Base-by-base conservation (phyloP, 2,888 invertebrate genomes). In the Drosophila ezoana region DNA sequence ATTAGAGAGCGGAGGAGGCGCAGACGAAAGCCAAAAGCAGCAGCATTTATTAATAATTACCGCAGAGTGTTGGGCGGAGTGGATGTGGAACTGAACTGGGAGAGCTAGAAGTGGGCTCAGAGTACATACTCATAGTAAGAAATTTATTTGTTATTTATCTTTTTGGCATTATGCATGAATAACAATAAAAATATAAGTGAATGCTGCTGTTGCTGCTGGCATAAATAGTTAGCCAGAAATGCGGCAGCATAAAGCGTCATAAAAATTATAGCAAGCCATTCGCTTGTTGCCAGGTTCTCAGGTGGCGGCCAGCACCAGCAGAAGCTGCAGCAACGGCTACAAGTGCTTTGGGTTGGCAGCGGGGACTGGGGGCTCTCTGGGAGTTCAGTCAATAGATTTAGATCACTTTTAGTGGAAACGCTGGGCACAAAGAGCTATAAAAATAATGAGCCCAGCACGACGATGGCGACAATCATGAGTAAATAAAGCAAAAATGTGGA, bases 111-210 rank as follows among this genome's bases (percentile, higher is more conserved):
- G 41, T 70, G 47, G 38, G 49, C 63, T 61, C 49, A 43, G 45
- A 16, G 54, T 56, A 63, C 37, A 54, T 56, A 63, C 58, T 58
- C 66, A 54, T 72, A 57, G 77, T 75, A 70, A 53, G 73, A 86
- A 86, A 86, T 83, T 79, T 83, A 83, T 83, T 83, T 83, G 86
- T 83, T 83, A 83, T 83, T 83, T 83, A 86, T 86, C 81, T 86
- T 86, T 83, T 83, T 86, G 83, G 79, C 83, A 83, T 83, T 83
- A 83, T 83, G 83, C 83, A 83, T 83, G 83, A 83, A 83, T 86
- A 82, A 82, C 86, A 83, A 83, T 83, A 85, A 85, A 85, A 82
- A 73, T 77, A 77, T 77, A 77, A 77, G 76, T 77, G 76, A 76
- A 66, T 76, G 72, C 54, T 54, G 67, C n/a, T 72, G 57, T 2